Evolutionary conservation across 1,140 invertebrate genomes (phyloP).

Genomic region (Gerris buenoi): DNA sequence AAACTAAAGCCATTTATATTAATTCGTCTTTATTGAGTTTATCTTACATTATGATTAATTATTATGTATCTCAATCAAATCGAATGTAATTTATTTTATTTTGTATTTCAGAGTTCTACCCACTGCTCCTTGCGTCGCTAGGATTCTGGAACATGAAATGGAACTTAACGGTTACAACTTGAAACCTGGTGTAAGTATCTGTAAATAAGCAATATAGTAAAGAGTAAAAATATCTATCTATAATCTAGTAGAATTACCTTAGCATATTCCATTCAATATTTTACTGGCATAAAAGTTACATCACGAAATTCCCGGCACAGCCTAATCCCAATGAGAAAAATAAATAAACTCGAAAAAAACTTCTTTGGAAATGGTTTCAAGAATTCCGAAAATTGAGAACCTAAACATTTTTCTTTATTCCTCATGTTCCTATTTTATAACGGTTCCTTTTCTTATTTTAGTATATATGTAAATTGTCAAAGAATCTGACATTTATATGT

Average conservation of each 20-base stretch:
- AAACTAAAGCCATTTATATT: too few species aligned
- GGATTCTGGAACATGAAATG: conserved; percentile 61
- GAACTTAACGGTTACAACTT: conserved; percentile 58
- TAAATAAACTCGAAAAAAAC: neutral
- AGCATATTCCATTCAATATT: neutral
- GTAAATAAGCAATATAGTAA: too few species aligned
- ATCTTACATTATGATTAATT: too few species aligned
- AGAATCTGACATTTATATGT: too few species aligned
- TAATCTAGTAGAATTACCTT: neutral
- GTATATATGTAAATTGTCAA: too few species aligned
- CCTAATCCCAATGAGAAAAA: neutral
- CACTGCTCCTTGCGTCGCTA: conserved; percentile 63
- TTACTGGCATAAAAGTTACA: neutral
- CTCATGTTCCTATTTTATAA: too few species aligned
- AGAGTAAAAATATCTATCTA: neutral
- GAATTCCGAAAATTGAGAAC: neutral
- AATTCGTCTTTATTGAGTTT: too few species aligned
- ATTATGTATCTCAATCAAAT: too few species aligned
- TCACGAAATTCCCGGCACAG: neutral
- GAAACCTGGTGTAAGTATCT: conserved; percentile 55
- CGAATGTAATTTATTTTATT: too few species aligned
- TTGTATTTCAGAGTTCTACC: conserved; percentile 46
- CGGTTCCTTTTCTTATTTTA: too few species aligned
- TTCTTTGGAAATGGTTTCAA: neutral
- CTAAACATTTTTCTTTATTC: neutral